Conservation (phyloP, 2,888 invertebrate genomes). For the Cylindroiulus punctatus region DNA sequence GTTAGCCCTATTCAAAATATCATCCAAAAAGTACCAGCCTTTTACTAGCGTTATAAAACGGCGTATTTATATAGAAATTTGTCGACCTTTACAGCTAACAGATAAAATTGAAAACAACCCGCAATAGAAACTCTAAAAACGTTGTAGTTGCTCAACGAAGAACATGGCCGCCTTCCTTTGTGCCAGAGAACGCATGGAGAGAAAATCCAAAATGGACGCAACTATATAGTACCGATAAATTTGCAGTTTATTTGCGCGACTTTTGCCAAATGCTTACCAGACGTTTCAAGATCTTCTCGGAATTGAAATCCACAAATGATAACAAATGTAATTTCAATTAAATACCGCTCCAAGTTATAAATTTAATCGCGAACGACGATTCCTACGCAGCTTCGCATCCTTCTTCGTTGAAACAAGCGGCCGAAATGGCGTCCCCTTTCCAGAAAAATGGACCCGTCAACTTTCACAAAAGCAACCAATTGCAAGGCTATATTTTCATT, state of each 20-base stretch:
- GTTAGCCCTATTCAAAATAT: too few relatives aligned
- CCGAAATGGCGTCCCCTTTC: not conserved
- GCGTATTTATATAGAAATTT: too few relatives aligned
- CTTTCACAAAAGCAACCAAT: too few relatives aligned
- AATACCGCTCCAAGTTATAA: not conserved
- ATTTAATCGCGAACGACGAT: not conserved
- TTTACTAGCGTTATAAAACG: too few relatives aligned
- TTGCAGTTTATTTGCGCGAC: slow-evolving; percentile 2
- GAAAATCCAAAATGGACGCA: not conserved
- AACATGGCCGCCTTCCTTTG: slow-evolving; percentile 17
- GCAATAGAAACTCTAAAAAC: not conserved
- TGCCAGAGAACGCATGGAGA: slow-evolving; percentile 9
- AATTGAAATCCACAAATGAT: not conserved
- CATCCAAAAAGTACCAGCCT: too few relatives aligned
- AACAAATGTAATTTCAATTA: not conserved
- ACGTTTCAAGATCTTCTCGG: slow-evolving; percentile 14
- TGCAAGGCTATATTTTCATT: too few relatives aligned
- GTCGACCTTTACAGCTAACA: too few relatives aligned
- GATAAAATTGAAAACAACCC: not conserved
- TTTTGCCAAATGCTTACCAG: slow-evolving; percentile 20
- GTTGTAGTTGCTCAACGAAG: not conserved
- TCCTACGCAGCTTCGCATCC: not conserved
- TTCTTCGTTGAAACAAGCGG: not conserved
- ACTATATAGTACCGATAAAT: slow-evolving; percentile 14
- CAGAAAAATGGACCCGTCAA: too few relatives aligned